phyloP scores from a whole-genome alignment of 2,797 vertebrate genomes.

The Phalloptychus januarius region DNA sequence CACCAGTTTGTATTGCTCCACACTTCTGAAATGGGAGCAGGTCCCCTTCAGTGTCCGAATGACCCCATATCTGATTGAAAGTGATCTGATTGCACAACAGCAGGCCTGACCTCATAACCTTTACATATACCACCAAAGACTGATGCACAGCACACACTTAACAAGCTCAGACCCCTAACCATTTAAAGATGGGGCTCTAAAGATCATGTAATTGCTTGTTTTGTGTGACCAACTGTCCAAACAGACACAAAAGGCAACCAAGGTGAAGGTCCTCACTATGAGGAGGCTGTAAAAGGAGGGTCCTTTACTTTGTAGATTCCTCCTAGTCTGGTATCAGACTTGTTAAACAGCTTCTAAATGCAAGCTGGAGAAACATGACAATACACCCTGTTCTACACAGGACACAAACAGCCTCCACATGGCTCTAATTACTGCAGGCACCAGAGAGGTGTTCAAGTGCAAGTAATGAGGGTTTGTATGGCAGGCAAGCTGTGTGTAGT shows the following conservation, averaged over 20 bases:
- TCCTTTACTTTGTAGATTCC: background rate
- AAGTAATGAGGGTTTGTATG: slow-evolving; percentile 31
- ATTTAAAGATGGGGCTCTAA: background rate
- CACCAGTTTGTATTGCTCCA: background rate
- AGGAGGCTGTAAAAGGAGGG: background rate
- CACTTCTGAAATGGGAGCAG: slow-evolving; percentile 6
- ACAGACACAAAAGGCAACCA: slow-evolving; percentile 6
- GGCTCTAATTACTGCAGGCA: slow-evolving; percentile 66
- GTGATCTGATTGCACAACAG: slow-evolving; percentile 62
- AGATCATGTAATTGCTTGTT: background rate
- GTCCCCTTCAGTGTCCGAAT: slow-evolving; percentile 49
- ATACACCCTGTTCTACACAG: slow-evolving; percentile 39
- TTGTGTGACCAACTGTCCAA: background rate
- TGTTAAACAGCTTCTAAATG: slow-evolving; percentile 62
- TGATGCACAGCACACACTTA: slow-evolving; percentile 14
- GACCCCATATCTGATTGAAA: slow-evolving; percentile 74
- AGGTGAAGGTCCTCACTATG: background rate
- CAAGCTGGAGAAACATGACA: slow-evolving; percentile 69
- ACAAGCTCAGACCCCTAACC: background rate
- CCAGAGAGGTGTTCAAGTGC: slow-evolving; percentile 60
- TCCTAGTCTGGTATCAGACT: slow-evolving; percentile 25
- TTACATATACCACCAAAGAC: slow-evolving; percentile 41
- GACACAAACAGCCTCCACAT: slow-evolving; percentile 60
- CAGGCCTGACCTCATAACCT: slow-evolving; percentile 61
- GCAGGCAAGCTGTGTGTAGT: slow-evolving; percentile 7